Base-by-base conservation (phyloP, 2,888 invertebrate species). In the Julus scandinavius region DNA sequence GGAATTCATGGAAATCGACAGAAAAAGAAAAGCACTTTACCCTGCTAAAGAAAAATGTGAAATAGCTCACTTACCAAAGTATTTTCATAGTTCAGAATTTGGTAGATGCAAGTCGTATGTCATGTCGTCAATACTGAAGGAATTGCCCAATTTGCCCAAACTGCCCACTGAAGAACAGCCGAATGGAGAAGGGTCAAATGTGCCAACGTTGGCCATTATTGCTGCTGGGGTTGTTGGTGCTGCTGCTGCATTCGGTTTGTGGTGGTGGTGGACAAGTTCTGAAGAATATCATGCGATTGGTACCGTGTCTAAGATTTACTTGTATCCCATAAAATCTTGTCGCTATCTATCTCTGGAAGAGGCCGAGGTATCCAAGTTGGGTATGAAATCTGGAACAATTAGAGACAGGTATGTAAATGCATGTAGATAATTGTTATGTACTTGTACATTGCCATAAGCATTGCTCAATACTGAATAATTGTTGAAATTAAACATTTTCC, bases 281-380 rank as follows among this genome's bases (percentile, higher is more conserved):
- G 29, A 84, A 2, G 40, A 84, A 5, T 84, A 41, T n/a, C 38
- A 84, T 17, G 17, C 11, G 9, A 83, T 87, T 38, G 87, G 80
- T 29, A 41, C 41, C 7, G 45, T 87, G 41, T 80, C 87, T 38
- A 45, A 40, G 13, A 41, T 87, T n/a, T 87, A 38, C 20, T 2
- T 87, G 13, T 87, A 87, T n/a, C 87, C 87, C 29, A 50, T 87
- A 1, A 87, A 87, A 80, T 87, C 87, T 15, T 87, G 87, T 20
- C 29, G 83, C 5, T 72, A 83, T 7, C 38, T 87, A n/a, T n/a
- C 20, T 11, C 7, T 87, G 49, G 29, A 20, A 40, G 72, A 72
- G 13, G 72, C 87, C 41, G 83, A 87, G 9, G 72, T 72, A n/a
- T 45, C 29, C 41, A 29, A 83, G 83, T 20, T 83, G 40, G 87